Conservation (phyloP, 2,797 vertebrate genomes). For the Petrocephalus sullivani region DNA sequence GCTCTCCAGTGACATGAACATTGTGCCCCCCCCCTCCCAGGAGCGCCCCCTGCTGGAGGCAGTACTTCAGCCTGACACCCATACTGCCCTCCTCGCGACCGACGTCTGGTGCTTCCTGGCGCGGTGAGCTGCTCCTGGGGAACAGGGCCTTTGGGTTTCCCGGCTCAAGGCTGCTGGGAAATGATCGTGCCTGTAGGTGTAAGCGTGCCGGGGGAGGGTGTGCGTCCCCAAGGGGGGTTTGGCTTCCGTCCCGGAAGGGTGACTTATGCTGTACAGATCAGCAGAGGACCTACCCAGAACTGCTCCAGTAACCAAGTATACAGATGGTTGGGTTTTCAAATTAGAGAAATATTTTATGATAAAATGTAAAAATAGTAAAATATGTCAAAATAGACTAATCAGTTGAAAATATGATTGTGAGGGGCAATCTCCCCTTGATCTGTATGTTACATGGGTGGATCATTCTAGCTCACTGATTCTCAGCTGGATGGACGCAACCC, state of each 20-base stretch:
- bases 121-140: constrained; percentile 59
- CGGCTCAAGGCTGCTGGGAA: not conserved
- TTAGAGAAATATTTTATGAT: not conserved
- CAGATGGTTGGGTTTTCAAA: not conserved
- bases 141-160: not conserved
- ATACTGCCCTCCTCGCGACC: constrained; percentile 75
- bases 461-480: not conserved
- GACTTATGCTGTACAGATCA: not conserved
- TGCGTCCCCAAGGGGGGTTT: not conserved
- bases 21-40: constrained; percentile 50
- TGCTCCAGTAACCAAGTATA: not conserved
- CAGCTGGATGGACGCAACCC: not conserved
- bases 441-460: not conserved
- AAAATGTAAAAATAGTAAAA: not conserved
- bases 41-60: constrained; percentile 70
- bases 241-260: not conserved
- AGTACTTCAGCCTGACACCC: constrained; percentile 71
- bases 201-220: not conserved
- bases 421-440: not conserved
- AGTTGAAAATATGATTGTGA: not conserved
- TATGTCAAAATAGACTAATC: not conserved
- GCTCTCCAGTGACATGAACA: not conserved
- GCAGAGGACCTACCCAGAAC: not conserved
- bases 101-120: constrained; percentile 91
- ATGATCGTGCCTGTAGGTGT: not conserved